These are phyloP conservation scores for Phataginus tricuspis DNA, from an alignment of 2,797 vertebrate genomes.

Conservation along the genomic window DNA sequence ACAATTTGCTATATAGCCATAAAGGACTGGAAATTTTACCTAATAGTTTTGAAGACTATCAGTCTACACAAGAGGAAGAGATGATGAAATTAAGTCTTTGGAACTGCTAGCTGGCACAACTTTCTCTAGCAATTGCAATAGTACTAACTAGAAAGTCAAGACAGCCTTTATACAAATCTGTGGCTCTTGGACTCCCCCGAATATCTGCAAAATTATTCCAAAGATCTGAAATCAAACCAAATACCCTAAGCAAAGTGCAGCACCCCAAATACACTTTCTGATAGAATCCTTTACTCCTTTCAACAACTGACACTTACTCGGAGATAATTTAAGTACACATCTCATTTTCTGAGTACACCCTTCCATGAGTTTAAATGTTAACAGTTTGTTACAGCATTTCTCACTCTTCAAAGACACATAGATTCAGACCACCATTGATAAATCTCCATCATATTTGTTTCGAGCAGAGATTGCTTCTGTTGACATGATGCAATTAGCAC, in stretches of 20 bases:
- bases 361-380: constrained; percentile 76
- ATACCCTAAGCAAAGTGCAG: constrained; percentile 55
- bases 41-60: neutral
- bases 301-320: constrained; percentile 55
- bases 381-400: constrained; percentile 74
- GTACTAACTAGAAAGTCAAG: neutral
- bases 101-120: neutral
- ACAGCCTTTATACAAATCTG: neutral
- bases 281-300: constrained; percentile 60
- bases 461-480: constrained; percentile 78
- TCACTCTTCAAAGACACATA: constrained; percentile 77
- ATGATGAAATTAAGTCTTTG: neutral
- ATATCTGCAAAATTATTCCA: neutral
- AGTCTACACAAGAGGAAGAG: neutral
- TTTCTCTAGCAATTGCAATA: neutral
- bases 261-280: constrained; percentile 46
- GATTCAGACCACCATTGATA: constrained; percentile 76
- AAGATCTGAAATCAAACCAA: neutral
- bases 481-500: constrained; percentile 80
- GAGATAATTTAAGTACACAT: constrained; percentile 74
- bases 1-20: neutral
- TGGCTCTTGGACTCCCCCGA: neutral
- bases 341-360: constrained; percentile 73
- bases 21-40: neutral
- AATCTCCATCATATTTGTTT: constrained; percentile 73